These are phyloP conservation scores for Pristionchus japonicus DNA, from an alignment of 2,888 invertebrate species.

Conservation along the genomic window DNA sequence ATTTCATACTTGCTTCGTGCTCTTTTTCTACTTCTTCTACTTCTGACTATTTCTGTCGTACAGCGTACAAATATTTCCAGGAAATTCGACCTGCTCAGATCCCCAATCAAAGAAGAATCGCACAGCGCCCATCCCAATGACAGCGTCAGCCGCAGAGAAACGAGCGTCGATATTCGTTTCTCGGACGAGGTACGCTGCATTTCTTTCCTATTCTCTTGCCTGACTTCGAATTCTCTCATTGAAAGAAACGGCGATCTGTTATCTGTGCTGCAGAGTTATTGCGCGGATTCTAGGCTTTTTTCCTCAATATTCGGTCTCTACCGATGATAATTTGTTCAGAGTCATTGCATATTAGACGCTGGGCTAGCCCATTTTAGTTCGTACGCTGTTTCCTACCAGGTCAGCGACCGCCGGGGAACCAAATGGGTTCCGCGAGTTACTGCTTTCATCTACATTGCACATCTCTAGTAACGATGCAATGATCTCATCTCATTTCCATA, in stretches of 20 bases:
- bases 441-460: not conserved
- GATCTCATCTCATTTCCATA: no score
- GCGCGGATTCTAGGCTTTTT: no score
- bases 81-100: not conserved
- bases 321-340: no score
- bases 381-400: not conserved
- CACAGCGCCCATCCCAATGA: not conserved
- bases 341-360: no score
- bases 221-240: not conserved
- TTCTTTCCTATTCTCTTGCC: no score
- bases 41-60: no score
- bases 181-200: slow-evolving; percentile 14
- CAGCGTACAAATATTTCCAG: no score
- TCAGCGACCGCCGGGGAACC: not conserved
- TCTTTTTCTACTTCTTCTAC: no score
- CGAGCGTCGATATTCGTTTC: slow-evolving; percentile 13
- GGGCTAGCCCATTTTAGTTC: no score
- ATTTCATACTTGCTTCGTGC: no score
- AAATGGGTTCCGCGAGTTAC: not conserved
- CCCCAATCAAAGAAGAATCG: not conserved
- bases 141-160: not conserved
- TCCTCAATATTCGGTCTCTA: no score
- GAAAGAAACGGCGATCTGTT: not conserved
- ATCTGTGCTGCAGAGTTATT: no score
- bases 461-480: not conserved